Percentiles rank a stretch among this genome's conserved stretches.
phyloP scores from a whole-genome alignment of 92 coral and sea anemone genomes.

The Phenganax marumi region DNA sequence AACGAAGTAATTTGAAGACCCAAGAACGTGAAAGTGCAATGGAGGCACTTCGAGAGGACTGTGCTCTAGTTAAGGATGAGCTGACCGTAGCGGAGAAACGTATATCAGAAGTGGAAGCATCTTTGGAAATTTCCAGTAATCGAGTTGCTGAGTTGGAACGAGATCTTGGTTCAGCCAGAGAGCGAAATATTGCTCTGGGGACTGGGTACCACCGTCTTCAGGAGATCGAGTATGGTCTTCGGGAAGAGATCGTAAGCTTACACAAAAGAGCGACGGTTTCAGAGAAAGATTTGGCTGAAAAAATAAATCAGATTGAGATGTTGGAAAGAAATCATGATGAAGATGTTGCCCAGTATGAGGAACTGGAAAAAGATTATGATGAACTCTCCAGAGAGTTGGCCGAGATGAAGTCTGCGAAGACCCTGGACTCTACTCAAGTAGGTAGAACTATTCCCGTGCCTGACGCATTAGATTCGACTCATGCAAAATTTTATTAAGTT shows the following conservation, averaged over 20 bases:
- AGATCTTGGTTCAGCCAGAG: constrained; percentile 22
- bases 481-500: background rate
- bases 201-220: constrained; percentile 63
- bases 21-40: constrained; percentile 17
- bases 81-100: constrained; percentile 25
- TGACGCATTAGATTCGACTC: background rate
- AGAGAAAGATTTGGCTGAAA: constrained; percentile 20
- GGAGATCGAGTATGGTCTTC: constrained; percentile 70
- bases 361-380: constrained; percentile 2
- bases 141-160: constrained; percentile 21
- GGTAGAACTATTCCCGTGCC: background rate
- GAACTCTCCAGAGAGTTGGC: constrained; percentile 16
- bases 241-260: constrained; percentile 57
- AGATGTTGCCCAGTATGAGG: background rate
- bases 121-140: background rate
- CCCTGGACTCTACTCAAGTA: constrained; percentile 3
- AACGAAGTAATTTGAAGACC: constrained; percentile 11
- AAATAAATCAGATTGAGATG: constrained; percentile 8
- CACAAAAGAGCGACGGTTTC: constrained; percentile 24
- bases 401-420: constrained; percentile 6
- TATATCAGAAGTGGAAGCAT: constrained; percentile 34
- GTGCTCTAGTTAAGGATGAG: constrained; percentile 15
- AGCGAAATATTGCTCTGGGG: constrained; percentile 47
- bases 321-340: constrained; percentile 11
- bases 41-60: constrained; percentile 8